Evolutionary conservation across 2,797 vertebrate genomes (phyloP).

Genomic region (Phrynocephalus guinanensis): DNA sequence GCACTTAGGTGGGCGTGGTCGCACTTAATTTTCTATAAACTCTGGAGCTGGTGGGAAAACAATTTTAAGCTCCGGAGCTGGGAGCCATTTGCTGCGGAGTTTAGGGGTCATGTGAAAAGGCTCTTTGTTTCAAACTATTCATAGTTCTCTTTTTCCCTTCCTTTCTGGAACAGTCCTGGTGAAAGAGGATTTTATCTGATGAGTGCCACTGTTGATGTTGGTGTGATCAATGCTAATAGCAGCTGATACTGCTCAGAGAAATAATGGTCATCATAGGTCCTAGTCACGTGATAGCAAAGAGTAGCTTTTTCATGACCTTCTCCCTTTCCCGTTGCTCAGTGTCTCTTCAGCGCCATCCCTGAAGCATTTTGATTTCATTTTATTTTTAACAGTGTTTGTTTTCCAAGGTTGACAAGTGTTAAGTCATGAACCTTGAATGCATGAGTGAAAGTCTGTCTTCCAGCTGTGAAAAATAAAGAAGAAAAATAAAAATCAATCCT

Average conservation of each 20-base stretch:
- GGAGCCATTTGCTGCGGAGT: no score
- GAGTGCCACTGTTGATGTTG: background rate
- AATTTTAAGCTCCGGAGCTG: no score
- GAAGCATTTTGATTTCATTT: constrained; percentile 17
- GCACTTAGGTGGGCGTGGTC: no score
- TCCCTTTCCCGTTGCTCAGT: background rate
- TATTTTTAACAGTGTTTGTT: constrained; percentile 17
- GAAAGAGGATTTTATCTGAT: constrained; percentile 14
- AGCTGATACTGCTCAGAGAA: background rate
- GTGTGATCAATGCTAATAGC: background rate
- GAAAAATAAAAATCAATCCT: background rate
- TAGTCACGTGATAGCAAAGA: background rate
- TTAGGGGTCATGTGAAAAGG: no score
- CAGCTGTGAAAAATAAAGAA: constrained; percentile 20
- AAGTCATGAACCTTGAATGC: constrained; percentile 17
- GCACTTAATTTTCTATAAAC: no score
- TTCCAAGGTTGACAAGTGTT: constrained; percentile 19
- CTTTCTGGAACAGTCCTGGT: background rate
- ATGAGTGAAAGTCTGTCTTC: constrained; percentile 32
- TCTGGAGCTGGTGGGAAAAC: no score
- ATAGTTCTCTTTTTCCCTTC: background rate
- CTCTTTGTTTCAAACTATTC: background rate
- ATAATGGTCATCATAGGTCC: constrained; percentile 7
- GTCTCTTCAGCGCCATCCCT: background rate
- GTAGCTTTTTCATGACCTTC: background rate